A percentile compares a stretch with the other conserved stretches of the same genome.
phyloP scores from a whole-genome alignment of 23 tunicate genomes.

The Corella eumyota region DNA sequence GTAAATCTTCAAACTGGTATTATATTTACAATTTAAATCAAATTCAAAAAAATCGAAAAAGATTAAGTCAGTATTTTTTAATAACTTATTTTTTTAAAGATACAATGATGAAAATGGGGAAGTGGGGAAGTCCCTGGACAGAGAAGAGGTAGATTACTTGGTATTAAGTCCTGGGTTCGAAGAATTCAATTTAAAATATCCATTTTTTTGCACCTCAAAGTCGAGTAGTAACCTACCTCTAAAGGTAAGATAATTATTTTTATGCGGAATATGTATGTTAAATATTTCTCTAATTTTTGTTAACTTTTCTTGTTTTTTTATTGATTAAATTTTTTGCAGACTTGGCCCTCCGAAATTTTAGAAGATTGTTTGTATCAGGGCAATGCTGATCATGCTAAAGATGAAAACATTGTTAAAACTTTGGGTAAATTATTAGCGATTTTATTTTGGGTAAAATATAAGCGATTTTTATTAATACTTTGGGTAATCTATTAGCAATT shows the following conservation, averaged over 20 bases:
- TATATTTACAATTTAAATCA: too few relatives aligned
- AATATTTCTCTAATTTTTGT: too few relatives aligned
- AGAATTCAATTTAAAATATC: constrained; percentile 23
- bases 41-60: too few relatives aligned
- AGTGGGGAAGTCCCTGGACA: not conserved
- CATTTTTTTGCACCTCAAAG: constrained; percentile 40
- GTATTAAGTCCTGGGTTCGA: constrained; percentile 5
- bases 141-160: constrained; percentile 4
- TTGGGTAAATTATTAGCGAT: constrained; percentile 31
- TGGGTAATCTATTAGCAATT: constrained; percentile 29
- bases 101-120: constrained; percentile 7
- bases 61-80: too few relatives aligned
- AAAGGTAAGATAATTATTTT: too few relatives aligned
- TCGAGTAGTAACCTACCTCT: not conserved
- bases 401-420: constrained; percentile 14
- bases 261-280: too few relatives aligned
- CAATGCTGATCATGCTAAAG: constrained; percentile 53
- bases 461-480: constrained; percentile 12
- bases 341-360: constrained; percentile 88
- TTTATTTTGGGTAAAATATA: not conserved
- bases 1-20: too few relatives aligned
- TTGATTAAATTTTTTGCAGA: constrained; percentile 20
- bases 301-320: too few relatives aligned
- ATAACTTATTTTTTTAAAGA: constrained; percentile 24
- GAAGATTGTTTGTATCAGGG: constrained; percentile 46